A percentile compares a stretch with the other conserved stretches of the same genome.
phyloP scores from a whole-genome alignment of 2,888 invertebrate genomes.

The Steromphala cineraria region DNA sequence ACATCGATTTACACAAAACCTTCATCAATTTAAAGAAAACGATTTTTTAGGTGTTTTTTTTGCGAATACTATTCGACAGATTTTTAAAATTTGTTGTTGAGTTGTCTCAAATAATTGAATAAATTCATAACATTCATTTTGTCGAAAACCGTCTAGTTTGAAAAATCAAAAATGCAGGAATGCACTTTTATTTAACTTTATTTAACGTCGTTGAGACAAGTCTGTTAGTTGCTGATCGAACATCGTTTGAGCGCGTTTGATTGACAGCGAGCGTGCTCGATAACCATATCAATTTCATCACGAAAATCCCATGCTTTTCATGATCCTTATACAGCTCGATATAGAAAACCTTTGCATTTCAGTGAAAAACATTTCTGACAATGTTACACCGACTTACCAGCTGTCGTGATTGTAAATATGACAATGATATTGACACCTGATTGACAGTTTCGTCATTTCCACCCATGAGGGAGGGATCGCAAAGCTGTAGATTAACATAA shows the following conservation, averaged over 20 bases:
- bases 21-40: too few relatives aligned
- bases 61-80: too few relatives aligned
- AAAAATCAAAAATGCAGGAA: too few relatives aligned
- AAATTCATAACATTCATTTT: too few relatives aligned
- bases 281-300: not conserved
- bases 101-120: too few relatives aligned
- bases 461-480: not conserved
- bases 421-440: slow-evolving; percentile 10
- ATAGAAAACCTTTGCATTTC: not conserved
- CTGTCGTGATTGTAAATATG: not conserved
- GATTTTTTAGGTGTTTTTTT: too few relatives aligned
- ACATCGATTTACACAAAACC: too few relatives aligned
- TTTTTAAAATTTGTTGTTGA: too few relatives aligned
- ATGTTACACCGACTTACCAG: not conserved
- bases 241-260: not conserved
- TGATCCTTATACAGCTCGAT: not conserved
- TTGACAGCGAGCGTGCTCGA: not conserved
- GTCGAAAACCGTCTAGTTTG: too few relatives aligned
- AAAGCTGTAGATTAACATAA: too few relatives aligned
- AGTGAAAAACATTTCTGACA: not conserved
- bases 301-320: not conserved
- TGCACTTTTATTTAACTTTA: too few relatives aligned
- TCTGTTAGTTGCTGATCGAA: not conserved
- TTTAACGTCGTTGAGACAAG: too few relatives aligned
- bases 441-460: not conserved